phyloP scores from a whole-genome alignment of 1,140 invertebrate species.

The Hetaerina americana region DNA sequence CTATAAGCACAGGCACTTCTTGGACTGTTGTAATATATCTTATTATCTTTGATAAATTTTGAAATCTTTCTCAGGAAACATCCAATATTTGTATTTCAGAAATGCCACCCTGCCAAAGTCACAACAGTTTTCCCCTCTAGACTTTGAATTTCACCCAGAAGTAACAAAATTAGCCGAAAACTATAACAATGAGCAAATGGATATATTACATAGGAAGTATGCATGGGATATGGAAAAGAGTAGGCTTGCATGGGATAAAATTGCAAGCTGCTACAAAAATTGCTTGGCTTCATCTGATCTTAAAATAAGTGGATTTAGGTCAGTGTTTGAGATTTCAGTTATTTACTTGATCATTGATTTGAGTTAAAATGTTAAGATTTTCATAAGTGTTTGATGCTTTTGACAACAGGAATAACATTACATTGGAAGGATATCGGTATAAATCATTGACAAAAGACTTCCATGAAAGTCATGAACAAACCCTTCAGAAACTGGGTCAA shows the following conservation, averaged over 20 bases:
- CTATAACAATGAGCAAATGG: conserved; percentile 41
- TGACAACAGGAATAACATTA: too few relatives aligned
- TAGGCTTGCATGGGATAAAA: conserved; percentile 50
- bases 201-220: conserved; percentile 40
- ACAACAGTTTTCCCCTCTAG: conserved; percentile 37
- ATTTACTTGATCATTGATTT: too few relatives aligned
- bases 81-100: conserved; percentile 29
- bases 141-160: conserved; percentile 46
- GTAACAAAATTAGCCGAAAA: conserved; percentile 45
- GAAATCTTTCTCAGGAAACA: too few relatives aligned
- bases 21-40: too few relatives aligned
- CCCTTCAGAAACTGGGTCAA: too few relatives aligned
- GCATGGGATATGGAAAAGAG: conserved; percentile 55
- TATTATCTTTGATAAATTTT: too few relatives aligned
- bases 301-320: conserved; percentile 39
- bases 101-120: conserved; percentile 43
- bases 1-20: too few relatives aligned
- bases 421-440: too few relatives aligned
- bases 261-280: conserved; percentile 53
- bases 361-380: too few relatives aligned
- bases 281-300: conserved; percentile 50
- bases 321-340: conserved; percentile 16
- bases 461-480: too few relatives aligned
- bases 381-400: too few relatives aligned
- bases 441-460: too few relatives aligned